Evolutionary conservation across 2,797 vertebrate genomes (phyloP), one percentile per base, ranked within the genome.

Genomic region (Liparis tanakae): DNA sequence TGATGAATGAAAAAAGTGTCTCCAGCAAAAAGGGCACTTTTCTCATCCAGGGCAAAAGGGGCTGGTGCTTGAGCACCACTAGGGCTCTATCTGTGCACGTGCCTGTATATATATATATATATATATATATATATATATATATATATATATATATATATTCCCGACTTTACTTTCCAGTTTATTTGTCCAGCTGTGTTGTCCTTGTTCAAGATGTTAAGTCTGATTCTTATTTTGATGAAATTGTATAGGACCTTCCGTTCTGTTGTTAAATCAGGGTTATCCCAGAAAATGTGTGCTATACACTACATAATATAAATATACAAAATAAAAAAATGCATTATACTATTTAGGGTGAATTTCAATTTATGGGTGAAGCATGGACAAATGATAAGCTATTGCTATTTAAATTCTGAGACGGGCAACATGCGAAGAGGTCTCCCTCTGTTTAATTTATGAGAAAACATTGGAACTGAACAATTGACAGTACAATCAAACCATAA

Each of bases 361-460:
- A 30, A 30, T 30, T 30, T 30, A 34, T 8, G n/a, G 14, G 57
- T 58, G 30, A 41, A 60, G 25, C 20, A 25, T 60, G 4, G 17
- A 17, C n/a, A 34, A 48, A 63, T 5, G 14, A 36, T 10, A 20
- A 13, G 6, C 44, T 36, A 7, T 48, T 34, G 6, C 43, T n/a
- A 22, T 43, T 61, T 30, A 34, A 36, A 48, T 50, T 36, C 44
- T 34, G 12, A 50, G 30, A 22, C 5, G 18, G 18, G 10, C 10
- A 44, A 10, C 41, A 41, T 13, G 1, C 2, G 30, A 63, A 30
- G 22, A 55, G 17, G 34, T 6, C 8, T 1, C 0, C 20, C 36
- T 54, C 51, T 44, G 37, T 54, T 44, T 71, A 22, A 34, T 55
- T 55, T 67, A 4, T 56, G 37, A 13, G 56, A 7, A 50, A 50